Percentiles rank a stretch among this genome's conserved stretches.
Conservation (phyloP, 2,797 vertebrate genomes). For the Crypturellus tataupa region DNA sequence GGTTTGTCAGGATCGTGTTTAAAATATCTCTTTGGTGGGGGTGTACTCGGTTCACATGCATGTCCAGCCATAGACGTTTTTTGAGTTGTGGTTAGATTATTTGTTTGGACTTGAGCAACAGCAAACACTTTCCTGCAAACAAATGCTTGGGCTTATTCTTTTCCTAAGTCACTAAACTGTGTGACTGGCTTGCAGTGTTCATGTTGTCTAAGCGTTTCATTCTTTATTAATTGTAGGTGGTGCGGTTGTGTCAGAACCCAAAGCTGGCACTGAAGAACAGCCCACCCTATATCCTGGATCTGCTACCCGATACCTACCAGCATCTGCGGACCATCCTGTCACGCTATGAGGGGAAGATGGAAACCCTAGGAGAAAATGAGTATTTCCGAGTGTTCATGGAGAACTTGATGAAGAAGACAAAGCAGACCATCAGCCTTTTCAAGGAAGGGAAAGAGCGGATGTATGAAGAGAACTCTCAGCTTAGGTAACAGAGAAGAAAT, state of each 20-base stretch:
- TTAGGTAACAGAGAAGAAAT: slow-evolving; percentile 84
- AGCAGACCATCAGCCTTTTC: slow-evolving; percentile 98
- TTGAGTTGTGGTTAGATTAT: neutral
- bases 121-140: accelerated
- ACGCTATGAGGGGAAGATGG: slow-evolving; percentile 98
- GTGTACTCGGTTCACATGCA: neutral
- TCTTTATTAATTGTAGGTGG: slow-evolving; percentile 86
- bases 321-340: slow-evolving; percentile 95
- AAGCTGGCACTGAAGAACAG: slow-evolving; percentile 98
- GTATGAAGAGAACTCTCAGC: slow-evolving; percentile 99
- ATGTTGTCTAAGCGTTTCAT: neutral
- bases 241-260: slow-evolving; percentile 96
- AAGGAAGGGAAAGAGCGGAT: slow-evolving; percentile 98
- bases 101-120: neutral
- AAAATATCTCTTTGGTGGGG: neutral
- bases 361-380: slow-evolving; percentile 95
- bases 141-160: accelerated
- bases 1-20: neutral
- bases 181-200: accelerated
- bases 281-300: slow-evolving; percentile 97
- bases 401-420: slow-evolving; percentile 98
- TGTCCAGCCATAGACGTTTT: neutral
- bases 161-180: accelerated
- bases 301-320: slow-evolving; percentile 98
- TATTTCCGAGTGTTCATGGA: slow-evolving; percentile 99